Percentiles rank a stretch among this genome's conserved stretches.
These are phyloP conservation scores for Polyommatus icarus DNA, from an alignment of 2,888 invertebrate genomes.

Conservation along the genomic window DNA sequence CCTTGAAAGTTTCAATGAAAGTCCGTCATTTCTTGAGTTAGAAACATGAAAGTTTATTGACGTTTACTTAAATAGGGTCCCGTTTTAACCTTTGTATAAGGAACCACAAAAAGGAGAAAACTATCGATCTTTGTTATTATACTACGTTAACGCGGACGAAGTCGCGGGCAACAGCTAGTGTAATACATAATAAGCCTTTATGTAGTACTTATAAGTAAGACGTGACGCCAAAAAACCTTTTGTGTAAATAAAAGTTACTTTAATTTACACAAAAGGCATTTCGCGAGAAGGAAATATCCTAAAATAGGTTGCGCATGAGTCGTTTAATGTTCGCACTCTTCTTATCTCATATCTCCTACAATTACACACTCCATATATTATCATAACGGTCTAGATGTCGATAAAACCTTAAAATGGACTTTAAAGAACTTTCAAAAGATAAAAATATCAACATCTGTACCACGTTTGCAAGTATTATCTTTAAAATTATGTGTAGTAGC, in stretches of 20 bases:
- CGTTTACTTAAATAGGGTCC: too few species aligned
- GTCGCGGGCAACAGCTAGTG: too few species aligned
- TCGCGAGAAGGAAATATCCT: neutral
- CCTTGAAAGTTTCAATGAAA: too few species aligned
- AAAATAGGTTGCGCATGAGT: constrained; percentile 11
- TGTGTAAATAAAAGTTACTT: neutral
- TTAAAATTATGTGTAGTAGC: neutral
- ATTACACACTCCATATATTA: constrained; percentile 4
- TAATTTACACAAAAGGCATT: neutral
- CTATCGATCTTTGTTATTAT: too few species aligned
- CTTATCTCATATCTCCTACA: neutral
- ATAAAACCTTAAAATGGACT: constrained; percentile 2
- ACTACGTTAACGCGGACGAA: too few species aligned
- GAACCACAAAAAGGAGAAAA: too few species aligned
- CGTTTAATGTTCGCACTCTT: neutral
- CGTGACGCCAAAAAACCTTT: neutral
- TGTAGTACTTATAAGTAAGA: neutral
- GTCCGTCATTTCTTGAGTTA: too few species aligned
- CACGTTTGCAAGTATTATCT: too few species aligned
- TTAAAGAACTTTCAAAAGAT: neutral
- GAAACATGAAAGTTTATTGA: too few species aligned
- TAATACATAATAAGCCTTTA: too few species aligned
- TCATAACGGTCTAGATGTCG: neutral
- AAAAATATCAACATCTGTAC: neutral
- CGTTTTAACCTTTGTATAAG: too few species aligned